These are phyloP conservation scores for Scaptomyza tumidula DNA, from an alignment of 2,888 invertebrate genomes.

Conservation along the genomic window DNA sequence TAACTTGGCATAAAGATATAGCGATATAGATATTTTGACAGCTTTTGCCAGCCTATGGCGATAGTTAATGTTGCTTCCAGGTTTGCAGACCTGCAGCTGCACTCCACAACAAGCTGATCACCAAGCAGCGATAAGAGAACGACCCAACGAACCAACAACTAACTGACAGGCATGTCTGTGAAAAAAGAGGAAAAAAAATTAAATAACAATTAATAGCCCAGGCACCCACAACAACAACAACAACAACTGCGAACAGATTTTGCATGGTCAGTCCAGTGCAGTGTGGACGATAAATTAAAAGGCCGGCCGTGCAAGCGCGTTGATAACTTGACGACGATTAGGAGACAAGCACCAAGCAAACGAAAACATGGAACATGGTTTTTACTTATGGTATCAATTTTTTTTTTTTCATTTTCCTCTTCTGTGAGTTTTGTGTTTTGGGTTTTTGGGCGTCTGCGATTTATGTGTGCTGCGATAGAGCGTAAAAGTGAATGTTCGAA, in stretches of 20 bases:
- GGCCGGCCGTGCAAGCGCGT: slow-evolving; percentile 26
- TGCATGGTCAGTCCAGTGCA: slow-evolving; percentile 42
- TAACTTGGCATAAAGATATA: slow-evolving; percentile 33
- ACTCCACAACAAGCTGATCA: slow-evolving; percentile 22
- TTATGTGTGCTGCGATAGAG: slow-evolving; percentile 65
- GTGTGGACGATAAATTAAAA: slow-evolving; percentile 62
- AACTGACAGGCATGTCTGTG: slow-evolving; percentile 36
- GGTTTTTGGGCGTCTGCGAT: slow-evolving; percentile 27
- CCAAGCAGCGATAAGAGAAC: slow-evolving; percentile 46
- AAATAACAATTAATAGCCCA: slow-evolving; percentile 70
- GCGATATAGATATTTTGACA: slow-evolving; percentile 51
- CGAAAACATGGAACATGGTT: slow-evolving; percentile 57
- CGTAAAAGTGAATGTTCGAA: slow-evolving; percentile 75
- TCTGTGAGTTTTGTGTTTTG: background rate
- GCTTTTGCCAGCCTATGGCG: slow-evolving; percentile 23
- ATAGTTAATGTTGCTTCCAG: slow-evolving; percentile 28
- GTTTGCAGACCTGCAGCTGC: slow-evolving; percentile 50
- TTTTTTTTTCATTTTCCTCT: slow-evolving; percentile 1
- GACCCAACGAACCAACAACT: slow-evolving; percentile 8
- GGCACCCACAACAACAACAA: slow-evolving; percentile 11
- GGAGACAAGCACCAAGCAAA: slow-evolving; percentile 28
- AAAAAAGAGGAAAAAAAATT: slow-evolving; percentile 52
- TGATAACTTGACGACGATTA: slow-evolving; percentile 62
- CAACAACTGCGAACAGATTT: slow-evolving; percentile 36
- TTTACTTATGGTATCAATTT: slow-evolving; percentile 34